Evolutionary conservation across 2,888 invertebrate genomes (phyloP), one percentile per base, ranked within the genome.

Genomic region (Drosophila greeni): DNA sequence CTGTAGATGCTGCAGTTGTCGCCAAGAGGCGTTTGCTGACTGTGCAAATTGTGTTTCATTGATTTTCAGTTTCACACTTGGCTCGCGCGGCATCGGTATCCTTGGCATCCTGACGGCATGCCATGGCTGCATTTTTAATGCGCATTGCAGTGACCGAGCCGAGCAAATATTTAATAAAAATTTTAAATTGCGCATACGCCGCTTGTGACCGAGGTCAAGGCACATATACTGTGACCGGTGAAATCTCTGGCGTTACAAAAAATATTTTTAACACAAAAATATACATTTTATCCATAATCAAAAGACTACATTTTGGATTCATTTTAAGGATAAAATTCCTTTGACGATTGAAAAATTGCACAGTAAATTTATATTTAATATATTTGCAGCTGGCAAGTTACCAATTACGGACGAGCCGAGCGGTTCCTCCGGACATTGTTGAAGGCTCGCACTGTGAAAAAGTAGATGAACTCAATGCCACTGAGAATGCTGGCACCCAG

Each of bases 401-500:
- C 59, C 68, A 75, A 57, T 66, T 64, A 64, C 36, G 51, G 42
- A 29, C 57, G 40, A 49, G 18, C n/a, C 42, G 31, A 31, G 16
- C 48, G 60, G 6, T 16, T 39, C 48, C 37, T 47, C 29, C 54
- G 23, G 9, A 31, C 16, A 5, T 75, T 85, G 59, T 76, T 80
- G 29, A 61, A 74, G 26, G 86, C 76, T n/a, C 88, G 82, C 45
- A 87, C 34, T 0, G 91, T 91, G 47, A 91, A 90, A 71, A 90
- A 92, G 77, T 91, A 92, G 5, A 91, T 59, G 48, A 92, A 85
- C 81, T 92, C 92, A 3, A 92, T 90, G 69, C 90, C 88, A 80
- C 91, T 92, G 37, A 92, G 85, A 61, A 92, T 89, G 76, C 92
- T 92, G 24, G 91, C 92, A 3, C 92, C 92, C 66, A 92, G 87